Percentiles rank a stretch among this genome's conserved stretches.
phyloP scores from a whole-genome alignment of 1,140 invertebrate genomes.

The Lethrus apterus region DNA sequence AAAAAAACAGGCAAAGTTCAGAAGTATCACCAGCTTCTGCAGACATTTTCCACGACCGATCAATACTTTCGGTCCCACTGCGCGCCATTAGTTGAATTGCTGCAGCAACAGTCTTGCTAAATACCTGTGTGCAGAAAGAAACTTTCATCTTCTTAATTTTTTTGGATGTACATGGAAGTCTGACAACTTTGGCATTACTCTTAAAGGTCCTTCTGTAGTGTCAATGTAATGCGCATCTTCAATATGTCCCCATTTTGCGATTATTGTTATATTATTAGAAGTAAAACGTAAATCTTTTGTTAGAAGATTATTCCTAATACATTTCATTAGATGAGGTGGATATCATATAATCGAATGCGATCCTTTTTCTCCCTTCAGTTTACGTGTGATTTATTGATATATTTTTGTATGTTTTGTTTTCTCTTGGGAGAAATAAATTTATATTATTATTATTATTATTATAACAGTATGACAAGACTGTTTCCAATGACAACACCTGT shows the following conservation, averaged over 20 bases:
- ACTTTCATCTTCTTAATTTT: constrained; percentile 17
- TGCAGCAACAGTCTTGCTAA: constrained; percentile 6
- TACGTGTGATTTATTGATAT: neutral
- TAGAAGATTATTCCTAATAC: constrained; percentile 18
- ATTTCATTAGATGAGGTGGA: constrained; percentile 10
- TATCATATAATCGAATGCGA: constrained; percentile 8
- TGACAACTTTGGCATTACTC: constrained; percentile 16
- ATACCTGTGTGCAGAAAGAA: constrained; percentile 3
- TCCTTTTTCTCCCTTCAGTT: neutral
- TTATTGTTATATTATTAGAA: constrained; percentile 5
- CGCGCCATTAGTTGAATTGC: neutral
- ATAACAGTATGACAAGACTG: neutral
- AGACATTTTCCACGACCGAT: too few relatives aligned
- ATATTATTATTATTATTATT: neutral
- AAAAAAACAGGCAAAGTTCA: too few relatives aligned
- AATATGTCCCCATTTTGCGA: constrained; percentile 21
- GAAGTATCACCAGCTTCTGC: too few relatives aligned
- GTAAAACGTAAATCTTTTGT: constrained; percentile 17
- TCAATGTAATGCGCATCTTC: constrained; percentile 10
- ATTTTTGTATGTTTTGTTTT: constrained; percentile 7
- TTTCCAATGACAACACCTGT: neutral
- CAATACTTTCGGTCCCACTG: too few relatives aligned
- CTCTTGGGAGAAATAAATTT: neutral
- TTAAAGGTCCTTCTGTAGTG: constrained; percentile 1
- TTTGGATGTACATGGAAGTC: constrained; percentile 14